These are phyloP conservation scores for Phyllopteryx taeniolatus DNA, from an alignment of 2,113 vertebrate genomes.

Conservation along the genomic window DNA sequence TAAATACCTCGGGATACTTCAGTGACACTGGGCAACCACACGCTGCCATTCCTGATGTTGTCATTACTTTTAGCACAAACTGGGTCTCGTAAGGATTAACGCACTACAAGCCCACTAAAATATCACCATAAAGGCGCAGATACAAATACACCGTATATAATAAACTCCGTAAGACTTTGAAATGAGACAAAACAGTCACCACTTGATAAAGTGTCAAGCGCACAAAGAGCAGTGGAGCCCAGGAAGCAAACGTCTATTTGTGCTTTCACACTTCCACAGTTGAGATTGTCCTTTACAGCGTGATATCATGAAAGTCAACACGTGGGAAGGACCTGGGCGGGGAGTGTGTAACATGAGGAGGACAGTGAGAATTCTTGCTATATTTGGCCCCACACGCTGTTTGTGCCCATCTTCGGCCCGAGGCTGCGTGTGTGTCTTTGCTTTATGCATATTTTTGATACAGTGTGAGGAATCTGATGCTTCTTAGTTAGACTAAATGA, in stretches of 20 bases:
- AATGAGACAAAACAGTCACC: neutral
- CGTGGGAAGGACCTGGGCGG: slow-evolving; percentile 19
- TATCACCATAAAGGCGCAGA: neutral
- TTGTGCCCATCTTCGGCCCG: slow-evolving; percentile 72
- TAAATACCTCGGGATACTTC: slow-evolving; percentile 63
- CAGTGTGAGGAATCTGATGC: neutral
- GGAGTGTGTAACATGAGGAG: slow-evolving; percentile 50
- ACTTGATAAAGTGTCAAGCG: neutral
- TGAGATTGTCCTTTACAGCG: slow-evolving; percentile 35
- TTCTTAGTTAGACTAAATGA: neutral
- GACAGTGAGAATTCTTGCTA: slow-evolving; percentile 58
- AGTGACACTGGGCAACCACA: slow-evolving; percentile 11
- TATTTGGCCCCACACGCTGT: slow-evolving; percentile 63
- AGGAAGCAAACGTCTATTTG: slow-evolving; percentile 15
- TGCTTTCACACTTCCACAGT: slow-evolving; percentile 17
- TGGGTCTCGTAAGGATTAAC: neutral
- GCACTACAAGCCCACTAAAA: neutral
- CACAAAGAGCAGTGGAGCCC: neutral
- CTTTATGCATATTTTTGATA: slow-evolving; percentile 6
- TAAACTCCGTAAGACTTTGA: neutral
- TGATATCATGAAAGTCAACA: slow-evolving; percentile 27
- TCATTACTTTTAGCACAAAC: slow-evolving; percentile 3
- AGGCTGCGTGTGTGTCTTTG: slow-evolving; percentile 24
- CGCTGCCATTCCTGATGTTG: slow-evolving; percentile 3
- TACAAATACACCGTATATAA: neutral